Evolutionary conservation across 2,113 vertebrate species (phyloP), one percentile per base, ranked within the genome.

Genomic region (Rhinolophus ferrumequinum): DNA sequence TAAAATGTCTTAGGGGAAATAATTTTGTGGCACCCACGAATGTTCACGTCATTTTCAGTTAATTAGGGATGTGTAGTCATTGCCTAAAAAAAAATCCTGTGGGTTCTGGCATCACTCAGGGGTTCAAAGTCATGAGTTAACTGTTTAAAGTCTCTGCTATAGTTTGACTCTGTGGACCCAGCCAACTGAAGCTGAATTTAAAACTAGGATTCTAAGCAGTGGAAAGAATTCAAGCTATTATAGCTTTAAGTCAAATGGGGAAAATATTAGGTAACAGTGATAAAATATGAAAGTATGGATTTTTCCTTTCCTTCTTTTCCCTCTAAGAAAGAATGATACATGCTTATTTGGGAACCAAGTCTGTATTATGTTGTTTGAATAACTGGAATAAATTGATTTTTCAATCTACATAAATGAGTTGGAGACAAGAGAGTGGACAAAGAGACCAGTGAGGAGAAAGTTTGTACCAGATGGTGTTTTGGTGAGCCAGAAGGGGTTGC

Each of bases 21-120:
- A 88, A 75, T 94, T 75, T 28, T 64, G 33, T 93, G 85, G 22
- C 30, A 76, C 18, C 41, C 14, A 80, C 21, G 60, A 58, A 75
- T 21, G 15, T 56, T 24, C 28, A 5, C 75, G 52, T 80, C 70
- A 92, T 58, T 88, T 94, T 93, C 84, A 90, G 69, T 16, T 82
- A 75, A 77, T 79, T 86, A 52, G 60, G 41, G 19, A 44, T 70
- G 28, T 64, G 4, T 38, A 70, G 54, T 52, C 47, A 60, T 80
- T 52, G 26, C 66, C 86, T 93, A 56, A 44, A 90, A 96, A 96
- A 94, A 87, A 82, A 14, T 92, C 6, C 41, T 81, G 11, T 66
- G 62, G 87, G 9, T 44, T 70, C 80, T 67, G 19, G 33, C 7
- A 72, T 72, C 24, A 75, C 33, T 94, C 30, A 77, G 33, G 41